Percentiles rank a stretch among this genome's conserved stretches.
Conservation (phyloP, 2,797 vertebrate genomes). For the Garrulus glandarius region DNA sequence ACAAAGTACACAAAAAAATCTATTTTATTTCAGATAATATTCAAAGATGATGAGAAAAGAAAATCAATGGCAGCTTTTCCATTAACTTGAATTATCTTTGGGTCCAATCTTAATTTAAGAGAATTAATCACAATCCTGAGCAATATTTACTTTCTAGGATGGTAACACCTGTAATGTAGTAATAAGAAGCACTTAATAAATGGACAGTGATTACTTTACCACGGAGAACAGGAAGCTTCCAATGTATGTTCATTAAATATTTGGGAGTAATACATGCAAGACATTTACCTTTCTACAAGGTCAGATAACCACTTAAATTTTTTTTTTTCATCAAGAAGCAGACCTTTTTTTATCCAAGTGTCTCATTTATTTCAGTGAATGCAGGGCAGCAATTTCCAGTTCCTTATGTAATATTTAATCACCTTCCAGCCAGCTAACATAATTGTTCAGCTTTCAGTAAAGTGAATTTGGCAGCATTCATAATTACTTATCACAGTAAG, state of each 20-base stretch:
- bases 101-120: not conserved
- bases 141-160: constrained; percentile 36
- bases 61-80: constrained; percentile 11
- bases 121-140: not conserved
- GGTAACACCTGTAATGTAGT: not conserved
- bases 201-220: not conserved
- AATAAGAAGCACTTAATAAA: constrained; percentile 11
- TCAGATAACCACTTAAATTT: not conserved
- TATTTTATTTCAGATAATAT: not conserved
- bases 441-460: not conserved
- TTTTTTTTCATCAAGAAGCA: not conserved
- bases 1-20: not conserved
- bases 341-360: not conserved
- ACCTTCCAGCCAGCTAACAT: not conserved
- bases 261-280: not conserved
- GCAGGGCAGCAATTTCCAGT: not conserved
- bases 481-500: not conserved
- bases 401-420: not conserved
- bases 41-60: not conserved
- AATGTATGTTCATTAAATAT: not conserved
- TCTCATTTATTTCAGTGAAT: not conserved
- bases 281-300: not conserved
- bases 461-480: not conserved
- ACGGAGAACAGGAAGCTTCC: not conserved
- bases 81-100: constrained; percentile 7